Conservation (phyloP, 2,888 invertebrate species). For the Orthonevra nobilis region DNA sequence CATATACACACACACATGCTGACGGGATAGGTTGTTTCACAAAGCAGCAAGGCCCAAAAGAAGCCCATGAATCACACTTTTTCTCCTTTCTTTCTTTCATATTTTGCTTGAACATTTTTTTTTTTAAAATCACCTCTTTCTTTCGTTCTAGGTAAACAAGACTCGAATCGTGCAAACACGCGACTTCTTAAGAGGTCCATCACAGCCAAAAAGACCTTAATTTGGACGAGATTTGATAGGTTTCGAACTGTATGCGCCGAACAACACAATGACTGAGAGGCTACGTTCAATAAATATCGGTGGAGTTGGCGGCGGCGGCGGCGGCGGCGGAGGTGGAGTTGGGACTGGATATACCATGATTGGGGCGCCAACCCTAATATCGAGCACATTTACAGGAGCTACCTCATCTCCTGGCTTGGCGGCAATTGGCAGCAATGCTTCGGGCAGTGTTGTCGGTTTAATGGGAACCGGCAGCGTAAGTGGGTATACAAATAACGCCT, state of each 20-base stretch:
- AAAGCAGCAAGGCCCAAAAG: neutral
- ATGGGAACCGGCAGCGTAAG: constrained; percentile 42
- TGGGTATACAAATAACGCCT: constrained; percentile 48
- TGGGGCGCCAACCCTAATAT: constrained; percentile 75
- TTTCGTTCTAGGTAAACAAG: constrained; percentile 24
- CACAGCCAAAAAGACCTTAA: too few species aligned
- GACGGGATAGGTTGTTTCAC: constrained; percentile 45
- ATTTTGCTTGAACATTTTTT: too few species aligned
- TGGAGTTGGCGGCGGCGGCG: constrained; percentile 55
- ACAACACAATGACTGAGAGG: constrained; percentile 59
- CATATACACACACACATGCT: too few species aligned
- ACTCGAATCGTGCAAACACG: constrained; percentile 1
- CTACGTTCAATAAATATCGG: constrained; percentile 67
- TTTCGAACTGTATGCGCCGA: constrained; percentile 54
- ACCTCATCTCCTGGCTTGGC: constrained; percentile 66
- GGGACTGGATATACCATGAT: constrained; percentile 70
- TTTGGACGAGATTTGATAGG: too few species aligned
- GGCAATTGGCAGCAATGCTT: constrained; percentile 41
- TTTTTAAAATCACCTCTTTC: too few species aligned
- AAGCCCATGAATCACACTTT: constrained; percentile 5
- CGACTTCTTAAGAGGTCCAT: constrained; percentile 15
- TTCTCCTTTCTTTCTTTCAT: neutral
- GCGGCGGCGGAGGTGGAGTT: constrained; percentile 33
- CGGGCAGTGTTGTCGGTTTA: constrained; percentile 37
- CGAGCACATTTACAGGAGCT: constrained; percentile 73